Conservation (phyloP, 2,113 vertebrate genomes). For the Zosterops japonicus region DNA sequence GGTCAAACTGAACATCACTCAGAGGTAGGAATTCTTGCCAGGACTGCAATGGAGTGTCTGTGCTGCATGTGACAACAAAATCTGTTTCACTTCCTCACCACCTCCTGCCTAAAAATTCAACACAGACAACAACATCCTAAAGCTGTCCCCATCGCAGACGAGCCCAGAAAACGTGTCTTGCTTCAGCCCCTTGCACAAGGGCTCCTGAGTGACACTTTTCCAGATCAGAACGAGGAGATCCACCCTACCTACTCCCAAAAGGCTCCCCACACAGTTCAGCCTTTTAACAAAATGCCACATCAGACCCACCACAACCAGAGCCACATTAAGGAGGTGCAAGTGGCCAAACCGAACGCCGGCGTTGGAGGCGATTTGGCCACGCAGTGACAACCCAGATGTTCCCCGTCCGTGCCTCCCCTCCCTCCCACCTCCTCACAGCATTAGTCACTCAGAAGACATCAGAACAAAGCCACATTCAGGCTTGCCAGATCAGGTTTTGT, state of each 20-base stretch:
- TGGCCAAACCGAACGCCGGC: neutral
- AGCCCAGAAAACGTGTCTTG: accelerated
- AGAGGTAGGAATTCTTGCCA: neutral
- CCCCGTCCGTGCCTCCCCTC: neutral
- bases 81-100: neutral
- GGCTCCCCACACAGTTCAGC: neutral
- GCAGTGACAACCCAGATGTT: constrained; percentile 50
- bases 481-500: constrained; percentile 38
- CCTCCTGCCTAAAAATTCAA: neutral
- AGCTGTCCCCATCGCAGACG: neutral
- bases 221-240: neutral
- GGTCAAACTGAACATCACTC: neutral
- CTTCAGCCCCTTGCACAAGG: neutral
- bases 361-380: neutral
- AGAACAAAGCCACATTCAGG: constrained; percentile 58
- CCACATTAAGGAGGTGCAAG: neutral
- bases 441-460: constrained; percentile 51
- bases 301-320: neutral
- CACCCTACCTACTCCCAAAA: neutral
- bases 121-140: neutral
- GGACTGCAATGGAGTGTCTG: neutral
- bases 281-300: neutral
- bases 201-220: neutral
- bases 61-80: neutral
- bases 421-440: constrained; percentile 20